Percentiles rank a stretch among this genome's conserved stretches.
phyloP scores from a whole-genome alignment of 2,113 vertebrate species.

The Hippoglossus stenolepis region DNA sequence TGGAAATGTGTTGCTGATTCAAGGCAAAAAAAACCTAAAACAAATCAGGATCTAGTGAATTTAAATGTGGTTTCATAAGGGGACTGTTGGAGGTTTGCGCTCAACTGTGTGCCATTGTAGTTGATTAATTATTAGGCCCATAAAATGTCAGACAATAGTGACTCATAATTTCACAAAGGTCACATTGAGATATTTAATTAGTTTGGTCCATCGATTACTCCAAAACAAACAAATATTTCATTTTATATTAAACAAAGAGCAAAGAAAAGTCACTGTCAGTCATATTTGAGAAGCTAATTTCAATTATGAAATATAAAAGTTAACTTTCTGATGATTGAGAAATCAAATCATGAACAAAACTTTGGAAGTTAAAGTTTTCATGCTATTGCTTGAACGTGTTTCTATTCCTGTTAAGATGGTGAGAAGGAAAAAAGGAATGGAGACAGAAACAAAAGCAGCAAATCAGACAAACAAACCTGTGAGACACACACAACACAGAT shows the following conservation, averaged over 20 bases:
- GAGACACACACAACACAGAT: not conserved
- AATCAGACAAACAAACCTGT: not conserved
- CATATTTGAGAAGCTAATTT: too few species aligned
- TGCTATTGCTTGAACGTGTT: not conserved
- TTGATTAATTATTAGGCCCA: too few species aligned
- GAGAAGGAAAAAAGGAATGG: not conserved
- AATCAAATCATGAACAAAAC: too few species aligned
- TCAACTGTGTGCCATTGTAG: too few species aligned
- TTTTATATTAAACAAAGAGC: not conserved
- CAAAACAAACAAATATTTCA: not conserved
- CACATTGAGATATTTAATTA: not conserved
- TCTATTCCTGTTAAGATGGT: not conserved
- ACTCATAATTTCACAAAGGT: not conserved
- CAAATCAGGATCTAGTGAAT: too few species aligned
- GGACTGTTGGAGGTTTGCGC: too few species aligned
- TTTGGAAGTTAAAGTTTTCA: not conserved
- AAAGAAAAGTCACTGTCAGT: too few species aligned
- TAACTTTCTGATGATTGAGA: too few species aligned
- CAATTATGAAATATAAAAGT: too few species aligned
- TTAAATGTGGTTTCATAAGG: too few species aligned
- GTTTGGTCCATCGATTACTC: not conserved
- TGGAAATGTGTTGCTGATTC: too few species aligned
- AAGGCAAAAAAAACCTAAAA: too few species aligned
- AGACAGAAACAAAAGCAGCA: conserved; percentile 19
- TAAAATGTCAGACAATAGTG: not conserved